phyloP scores from a whole-genome alignment of 2,888 invertebrate species.

The Aplocera efformata region DNA sequence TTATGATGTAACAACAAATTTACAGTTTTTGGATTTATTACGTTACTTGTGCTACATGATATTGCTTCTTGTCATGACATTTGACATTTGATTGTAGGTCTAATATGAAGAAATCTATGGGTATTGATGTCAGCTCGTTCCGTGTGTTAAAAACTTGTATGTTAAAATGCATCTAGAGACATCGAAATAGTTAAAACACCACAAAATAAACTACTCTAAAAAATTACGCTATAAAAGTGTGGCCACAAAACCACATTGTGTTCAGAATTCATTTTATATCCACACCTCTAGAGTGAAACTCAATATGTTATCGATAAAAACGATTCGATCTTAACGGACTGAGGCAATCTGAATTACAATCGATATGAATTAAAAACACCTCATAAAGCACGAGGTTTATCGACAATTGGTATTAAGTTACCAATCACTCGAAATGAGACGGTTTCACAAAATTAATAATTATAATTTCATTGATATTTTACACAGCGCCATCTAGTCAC shows the following conservation, averaged over 20 bases:
- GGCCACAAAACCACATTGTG: conserved; percentile 32
- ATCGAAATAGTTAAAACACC: conserved; percentile 4
- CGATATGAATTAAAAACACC: conserved; percentile 35
- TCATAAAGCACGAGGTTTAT: conserved; percentile 29
- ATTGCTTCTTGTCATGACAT: no score
- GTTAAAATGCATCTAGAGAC: no score
- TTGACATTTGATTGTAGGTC: not conserved
- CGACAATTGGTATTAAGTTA: conserved; percentile 21
- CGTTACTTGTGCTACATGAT: no score
- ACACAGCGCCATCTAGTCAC: no score
- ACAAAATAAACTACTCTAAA: conserved; percentile 37
- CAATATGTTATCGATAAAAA: conserved; percentile 37
- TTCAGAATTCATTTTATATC: conserved; percentile 36
- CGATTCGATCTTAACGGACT: conserved; percentile 33
- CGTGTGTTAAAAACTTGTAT: no score
- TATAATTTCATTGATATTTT: no score
- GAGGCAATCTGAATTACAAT: conserved; percentile 40
- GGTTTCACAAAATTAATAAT: no score
- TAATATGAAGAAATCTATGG: no score
- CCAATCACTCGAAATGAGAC: conserved; percentile 16
- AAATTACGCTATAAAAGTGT: conserved; percentile 39
- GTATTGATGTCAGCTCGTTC: no score
- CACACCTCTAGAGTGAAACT: conserved; percentile 36
- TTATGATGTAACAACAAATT: no score
- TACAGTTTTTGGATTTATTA: no score